Conservation (phyloP, 1,140 invertebrate genomes). For the Apis dorsata region DNA sequence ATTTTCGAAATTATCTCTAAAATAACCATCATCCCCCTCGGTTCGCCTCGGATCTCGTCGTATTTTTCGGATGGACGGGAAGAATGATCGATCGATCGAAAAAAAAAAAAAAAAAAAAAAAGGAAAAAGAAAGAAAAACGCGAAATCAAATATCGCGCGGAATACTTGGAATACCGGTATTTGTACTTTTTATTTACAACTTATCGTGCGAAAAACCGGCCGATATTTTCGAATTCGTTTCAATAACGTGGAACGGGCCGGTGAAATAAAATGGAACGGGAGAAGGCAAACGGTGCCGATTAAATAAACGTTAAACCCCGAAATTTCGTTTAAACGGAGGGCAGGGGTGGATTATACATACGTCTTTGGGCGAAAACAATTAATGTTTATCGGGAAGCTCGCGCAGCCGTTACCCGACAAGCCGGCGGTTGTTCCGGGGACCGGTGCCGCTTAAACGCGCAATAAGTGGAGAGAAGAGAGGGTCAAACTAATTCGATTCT, state of each 20-base stretch:
- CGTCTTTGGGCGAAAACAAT: constrained; percentile 47
- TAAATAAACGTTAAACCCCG: constrained; percentile 44
- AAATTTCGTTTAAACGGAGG: constrained; percentile 23
- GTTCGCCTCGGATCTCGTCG: too few relatives aligned
- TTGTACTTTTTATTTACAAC: background rate
- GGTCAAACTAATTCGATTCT: constrained; percentile 81
- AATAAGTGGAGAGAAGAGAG: constrained; percentile 64
- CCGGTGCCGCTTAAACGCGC: constrained; percentile 67
- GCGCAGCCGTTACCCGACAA: constrained; percentile 71
- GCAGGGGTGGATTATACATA: constrained; percentile 23
- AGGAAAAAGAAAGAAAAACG: background rate
- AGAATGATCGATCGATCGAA: too few relatives aligned
- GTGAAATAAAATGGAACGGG: background rate
- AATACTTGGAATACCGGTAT: background rate
- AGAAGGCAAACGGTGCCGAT: constrained; percentile 11
- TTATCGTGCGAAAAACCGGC: background rate
- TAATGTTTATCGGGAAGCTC: constrained; percentile 69
- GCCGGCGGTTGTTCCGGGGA: constrained; percentile 67
- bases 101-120: background rate
- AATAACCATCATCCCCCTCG: too few relatives aligned
- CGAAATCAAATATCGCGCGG: background rate
- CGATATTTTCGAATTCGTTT: constrained; percentile 1
- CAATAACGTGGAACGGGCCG: background rate
- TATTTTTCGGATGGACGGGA: too few relatives aligned
- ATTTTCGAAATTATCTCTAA: too few relatives aligned